phyloP scores from a whole-genome alignment of 92 coral and sea anemone species.

The Phenganax marumi region DNA sequence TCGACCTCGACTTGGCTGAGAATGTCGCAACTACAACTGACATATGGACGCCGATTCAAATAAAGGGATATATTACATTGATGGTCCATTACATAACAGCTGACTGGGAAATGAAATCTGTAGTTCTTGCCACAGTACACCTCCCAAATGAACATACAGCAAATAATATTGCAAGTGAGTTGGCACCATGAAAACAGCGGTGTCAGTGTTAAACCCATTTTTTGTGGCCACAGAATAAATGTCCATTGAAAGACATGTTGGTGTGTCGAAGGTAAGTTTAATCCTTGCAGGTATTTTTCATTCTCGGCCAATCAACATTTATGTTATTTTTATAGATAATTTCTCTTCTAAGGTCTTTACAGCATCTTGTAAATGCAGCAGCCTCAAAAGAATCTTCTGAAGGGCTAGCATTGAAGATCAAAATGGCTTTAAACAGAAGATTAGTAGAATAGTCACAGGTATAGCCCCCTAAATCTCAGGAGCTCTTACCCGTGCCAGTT shows the following conservation, averaged over 20 bases:
- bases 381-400: not conserved
- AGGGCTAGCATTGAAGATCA: not conserved
- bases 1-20: not conserved
- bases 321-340: not conserved
- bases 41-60: slow-evolving; percentile 28
- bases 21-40: slow-evolving; percentile 26
- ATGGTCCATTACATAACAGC: slow-evolving; percentile 35
- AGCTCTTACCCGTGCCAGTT: no score
- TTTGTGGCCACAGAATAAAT: not conserved
- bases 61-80: slow-evolving; percentile 31
- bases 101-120: slow-evolving; percentile 30
- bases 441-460: no score
- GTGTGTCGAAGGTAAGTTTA: not conserved
- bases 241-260: not conserved
- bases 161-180: not conserved
- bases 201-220: not conserved
- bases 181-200: not conserved
- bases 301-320: not conserved
- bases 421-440: not conserved
- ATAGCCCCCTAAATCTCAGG: no score
- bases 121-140: slow-evolving; percentile 45
- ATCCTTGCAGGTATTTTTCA: not conserved
- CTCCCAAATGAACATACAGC: not conserved
- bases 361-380: not conserved
- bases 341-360: not conserved